These are phyloP conservation scores for Chelon auratus DNA, from an alignment of 2,797 vertebrate species.

Conservation along the genomic window DNA sequence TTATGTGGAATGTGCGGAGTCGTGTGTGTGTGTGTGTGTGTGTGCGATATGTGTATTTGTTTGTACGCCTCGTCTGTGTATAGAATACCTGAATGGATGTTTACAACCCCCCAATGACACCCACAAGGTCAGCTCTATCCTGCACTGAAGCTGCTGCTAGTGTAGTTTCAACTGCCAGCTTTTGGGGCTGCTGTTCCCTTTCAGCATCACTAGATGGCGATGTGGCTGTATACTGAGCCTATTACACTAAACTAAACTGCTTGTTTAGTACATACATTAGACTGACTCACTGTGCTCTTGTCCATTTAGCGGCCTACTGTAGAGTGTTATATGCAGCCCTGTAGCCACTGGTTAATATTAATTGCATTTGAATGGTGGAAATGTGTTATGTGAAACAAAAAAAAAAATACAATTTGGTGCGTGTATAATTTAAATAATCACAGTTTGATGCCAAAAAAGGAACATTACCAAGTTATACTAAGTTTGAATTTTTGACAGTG, in stretches of 20 bases:
- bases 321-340: conserved; percentile 42
- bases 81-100: conserved; percentile 52
- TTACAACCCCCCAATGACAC: conserved; percentile 66
- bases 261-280: conserved; percentile 52
- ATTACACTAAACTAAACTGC: conserved; percentile 27
- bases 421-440: background rate
- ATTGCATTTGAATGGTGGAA: conserved; percentile 47
- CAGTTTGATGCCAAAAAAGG: too few relatives aligned
- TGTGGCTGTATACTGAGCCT: conserved; percentile 55
- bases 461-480: conserved; percentile 9
- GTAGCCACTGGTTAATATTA: conserved; percentile 37
- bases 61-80: conserved; percentile 41
- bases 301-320: conserved; percentile 44
- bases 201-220: conserved; percentile 72
- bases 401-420: conserved; percentile 5
- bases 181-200: conserved; percentile 7
- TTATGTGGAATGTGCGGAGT: conserved; percentile 4
- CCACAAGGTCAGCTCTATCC: conserved; percentile 68
- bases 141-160: conserved; percentile 46
- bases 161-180: conserved; percentile 38
- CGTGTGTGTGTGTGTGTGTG: background rate
- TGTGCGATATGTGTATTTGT: conserved; percentile 28
- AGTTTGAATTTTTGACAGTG: conserved; percentile 17
- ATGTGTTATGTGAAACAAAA: conserved; percentile 22
- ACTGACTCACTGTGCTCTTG: conserved; percentile 50